Conservation (phyloP, 2,797 vertebrate genomes). For the Bothrops alternatus region DNA sequence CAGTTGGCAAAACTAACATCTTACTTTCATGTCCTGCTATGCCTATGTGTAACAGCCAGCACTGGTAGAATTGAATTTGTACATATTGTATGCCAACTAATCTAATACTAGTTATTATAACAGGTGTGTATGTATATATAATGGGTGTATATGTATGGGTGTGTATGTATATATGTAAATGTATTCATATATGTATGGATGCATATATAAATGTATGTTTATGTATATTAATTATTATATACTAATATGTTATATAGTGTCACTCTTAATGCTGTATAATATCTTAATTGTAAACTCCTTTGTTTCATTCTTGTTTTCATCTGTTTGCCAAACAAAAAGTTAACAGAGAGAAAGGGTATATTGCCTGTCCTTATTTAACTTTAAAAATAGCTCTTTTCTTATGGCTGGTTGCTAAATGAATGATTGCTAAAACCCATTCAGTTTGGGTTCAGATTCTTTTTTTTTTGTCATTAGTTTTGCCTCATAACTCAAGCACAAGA, state of each 20-base stretch:
- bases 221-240: not conserved
- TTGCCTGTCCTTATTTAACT: not conserved
- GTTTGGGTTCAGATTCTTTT: not conserved
- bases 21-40: not conserved
- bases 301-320: slow-evolving; percentile 43
- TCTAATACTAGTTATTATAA: not conserved
- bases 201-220: not conserved
- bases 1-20: not conserved
- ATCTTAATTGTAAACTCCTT: not conserved
- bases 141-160: not conserved
- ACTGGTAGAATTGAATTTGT: not conserved
- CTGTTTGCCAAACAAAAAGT: not conserved
- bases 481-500: slow-evolving; percentile 61
- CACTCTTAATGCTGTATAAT: not conserved
- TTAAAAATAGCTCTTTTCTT: not conserved
- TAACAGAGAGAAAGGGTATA: not conserved
- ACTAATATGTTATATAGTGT: not conserved
- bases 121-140: not conserved
- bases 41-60: not conserved
- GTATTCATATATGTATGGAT: too few species aligned
- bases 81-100: not conserved
- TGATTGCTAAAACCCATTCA: not conserved
- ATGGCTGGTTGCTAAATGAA: not conserved
- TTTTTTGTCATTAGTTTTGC: not conserved
- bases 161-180: not conserved